These are phyloP conservation scores for Bubalus kerabau DNA, from an alignment of 2,113 vertebrate genomes.

Conservation along the genomic window DNA sequence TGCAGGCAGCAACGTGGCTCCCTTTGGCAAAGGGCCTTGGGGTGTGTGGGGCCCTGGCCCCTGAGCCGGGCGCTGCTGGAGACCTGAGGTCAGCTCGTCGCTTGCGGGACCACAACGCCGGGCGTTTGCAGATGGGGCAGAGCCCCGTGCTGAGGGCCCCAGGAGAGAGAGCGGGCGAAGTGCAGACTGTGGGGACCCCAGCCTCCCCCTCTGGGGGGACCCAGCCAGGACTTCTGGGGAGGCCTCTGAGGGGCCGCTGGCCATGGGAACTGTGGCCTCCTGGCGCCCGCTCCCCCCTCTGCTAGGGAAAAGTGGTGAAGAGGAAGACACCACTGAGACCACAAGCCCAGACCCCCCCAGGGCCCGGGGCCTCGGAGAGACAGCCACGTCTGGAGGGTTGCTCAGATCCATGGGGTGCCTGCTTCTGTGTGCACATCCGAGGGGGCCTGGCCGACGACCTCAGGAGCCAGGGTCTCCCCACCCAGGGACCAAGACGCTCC, in stretches of 20 bases:
- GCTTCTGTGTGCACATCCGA: rapidly evolving
- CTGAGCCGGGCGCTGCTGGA: not conserved
- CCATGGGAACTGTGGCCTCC: not conserved
- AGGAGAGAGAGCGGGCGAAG: not conserved
- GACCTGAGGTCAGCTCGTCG: rapidly evolving
- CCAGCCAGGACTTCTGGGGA: not conserved
- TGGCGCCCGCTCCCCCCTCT: not conserved
- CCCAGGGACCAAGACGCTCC: not conserved
- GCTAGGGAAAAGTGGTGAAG: not conserved
- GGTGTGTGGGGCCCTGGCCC: not conserved
- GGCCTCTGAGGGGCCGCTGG: not conserved
- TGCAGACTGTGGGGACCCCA: not conserved
- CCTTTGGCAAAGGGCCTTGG: not conserved
- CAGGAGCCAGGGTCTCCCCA: not conserved
- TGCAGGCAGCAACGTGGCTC: not conserved
- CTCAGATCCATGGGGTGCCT: rapidly evolving
- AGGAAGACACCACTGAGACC: not conserved
- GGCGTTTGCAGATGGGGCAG: not conserved
- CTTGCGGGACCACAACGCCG: not conserved
- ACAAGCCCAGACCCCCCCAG: not conserved
- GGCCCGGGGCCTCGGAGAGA: not conserved
- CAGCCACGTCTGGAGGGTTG: not conserved
- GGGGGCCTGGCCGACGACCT: rapidly evolving
- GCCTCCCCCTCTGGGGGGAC: not conserved
- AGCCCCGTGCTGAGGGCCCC: not conserved